Evolutionary conservation across 2,888 invertebrate species (phyloP).

Genomic region (Metopia argyrocephala): DNA sequence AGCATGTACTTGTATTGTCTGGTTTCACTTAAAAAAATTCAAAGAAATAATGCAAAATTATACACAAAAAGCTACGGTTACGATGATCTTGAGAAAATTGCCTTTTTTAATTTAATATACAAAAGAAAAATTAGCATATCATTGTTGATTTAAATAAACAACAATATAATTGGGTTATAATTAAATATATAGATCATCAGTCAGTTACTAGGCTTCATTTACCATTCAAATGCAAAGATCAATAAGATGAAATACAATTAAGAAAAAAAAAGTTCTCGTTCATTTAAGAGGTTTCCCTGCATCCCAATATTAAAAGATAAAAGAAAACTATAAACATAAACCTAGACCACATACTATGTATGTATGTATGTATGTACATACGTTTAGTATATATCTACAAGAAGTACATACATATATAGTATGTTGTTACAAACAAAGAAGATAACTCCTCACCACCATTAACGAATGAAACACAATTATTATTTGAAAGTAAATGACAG

Average conservation of each 20-base stretch:
- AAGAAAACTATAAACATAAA: background rate
- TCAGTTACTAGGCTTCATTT: constrained; percentile 43
- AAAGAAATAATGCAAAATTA: background rate
- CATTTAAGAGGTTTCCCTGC: constrained; percentile 53
- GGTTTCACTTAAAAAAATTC: too few species aligned
- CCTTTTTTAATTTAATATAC: background rate
- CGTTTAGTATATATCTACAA: too few species aligned
- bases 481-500: constrained; percentile 25
- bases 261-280: constrained; percentile 28
- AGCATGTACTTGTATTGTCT: constrained; percentile 34
- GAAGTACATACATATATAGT: background rate
- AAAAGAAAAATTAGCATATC: constrained; percentile 5
- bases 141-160: constrained; percentile 34
- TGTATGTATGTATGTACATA: too few species aligned
- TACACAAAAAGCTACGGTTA: background rate
- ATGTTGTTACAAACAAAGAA: background rate
- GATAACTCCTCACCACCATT: background rate
- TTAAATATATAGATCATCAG: constrained; percentile 43
- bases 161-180: constrained; percentile 54
- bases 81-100: constrained; percentile 38
- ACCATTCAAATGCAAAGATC: constrained; percentile 25
- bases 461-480: background rate
- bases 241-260: constrained; percentile 46
- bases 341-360: background rate
- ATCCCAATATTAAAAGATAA: background rate